Base-by-base conservation (phyloP, 2,888 invertebrate species). In the Drosophila histrio region DNA sequence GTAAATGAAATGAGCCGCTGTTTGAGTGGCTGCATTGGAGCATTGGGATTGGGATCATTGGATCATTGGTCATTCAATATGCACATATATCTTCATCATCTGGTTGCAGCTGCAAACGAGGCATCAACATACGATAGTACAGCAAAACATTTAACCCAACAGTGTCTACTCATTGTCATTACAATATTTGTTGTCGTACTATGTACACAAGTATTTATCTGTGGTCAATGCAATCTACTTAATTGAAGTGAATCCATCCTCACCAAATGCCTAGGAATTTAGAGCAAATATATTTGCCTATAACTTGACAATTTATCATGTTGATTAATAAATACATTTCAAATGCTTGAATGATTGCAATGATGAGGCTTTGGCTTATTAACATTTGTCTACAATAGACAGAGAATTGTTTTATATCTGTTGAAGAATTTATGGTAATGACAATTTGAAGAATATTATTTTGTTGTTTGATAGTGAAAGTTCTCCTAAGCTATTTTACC, bases 31-130 rank as follows among this genome's bases (percentile, higher is more conserved):
- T 44, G 26, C 43, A 47, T 49, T 47, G 17, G 19, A 24, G 34
- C 41, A 41, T 34, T 47, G 60, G 60, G 53, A 39, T 54, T n/a
- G n/a, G 39, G 61, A 59, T 64, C 76, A 79, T 59, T 75, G 75
- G 75, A 52, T 69, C 79, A 78, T 65, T 79, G 79, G 72, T 67
- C 77, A 79, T 72, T 77, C 61, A 62, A 77, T 79, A 77, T 77
- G 72, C 36, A 36, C 80, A 77, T 79, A 79, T 76, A 72, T 75
- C 77, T 66, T 78, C 74, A 72, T 77, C 70, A 62, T 72, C 50
- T 22, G 43, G 38, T 17, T 43, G 54, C 79, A 61, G 77, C 79
- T 66, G 79, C 66, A 47, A 28, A 34, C 49, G 38, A 44, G 26
- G 43, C 73, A 58, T 41, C 38, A 26, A 49, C 30, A 11, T 30